These are phyloP conservation scores for Lasioglossum figueresi DNA, from an alignment of 2,888 invertebrate species.

Conservation along the genomic window DNA sequence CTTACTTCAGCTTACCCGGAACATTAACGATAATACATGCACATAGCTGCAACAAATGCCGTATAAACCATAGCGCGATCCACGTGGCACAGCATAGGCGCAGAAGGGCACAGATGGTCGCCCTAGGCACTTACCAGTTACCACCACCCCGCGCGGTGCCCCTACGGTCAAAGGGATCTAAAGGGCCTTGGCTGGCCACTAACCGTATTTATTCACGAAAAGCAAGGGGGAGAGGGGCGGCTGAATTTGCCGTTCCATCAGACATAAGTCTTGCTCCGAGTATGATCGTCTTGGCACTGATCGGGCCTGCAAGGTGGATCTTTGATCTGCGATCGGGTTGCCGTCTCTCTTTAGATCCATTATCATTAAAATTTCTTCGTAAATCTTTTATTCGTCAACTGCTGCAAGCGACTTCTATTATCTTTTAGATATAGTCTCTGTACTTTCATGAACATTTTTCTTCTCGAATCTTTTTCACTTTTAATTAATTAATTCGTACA, in stretches of 20 bases:
- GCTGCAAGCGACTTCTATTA: too few species aligned
- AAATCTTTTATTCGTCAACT: background rate
- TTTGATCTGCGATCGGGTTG: conserved; percentile 25
- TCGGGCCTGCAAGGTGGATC: conserved; percentile 34
- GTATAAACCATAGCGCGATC: conserved; percentile 82
- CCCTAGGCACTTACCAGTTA: conserved; percentile 83
- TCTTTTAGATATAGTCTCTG: background rate
- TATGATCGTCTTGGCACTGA: conserved; percentile 57
- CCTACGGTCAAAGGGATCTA: conserved; percentile 81
- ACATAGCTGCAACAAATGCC: conserved; percentile 80
- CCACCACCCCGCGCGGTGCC: conserved; percentile 77
- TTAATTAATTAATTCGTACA: too few species aligned
- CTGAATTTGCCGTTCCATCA: conserved; percentile 77
- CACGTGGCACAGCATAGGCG: conserved; percentile 79
- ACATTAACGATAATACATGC: conserved; percentile 79
- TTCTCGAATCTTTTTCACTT: too few species aligned
- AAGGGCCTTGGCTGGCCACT: conserved; percentile 79
- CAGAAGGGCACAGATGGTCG: conserved; percentile 83
- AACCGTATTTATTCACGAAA: conserved; percentile 83
- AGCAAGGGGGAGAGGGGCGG: conserved; percentile 62
- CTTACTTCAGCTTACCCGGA: conserved; percentile 49
- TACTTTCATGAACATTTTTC: too few species aligned
- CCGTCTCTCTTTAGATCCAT: background rate
- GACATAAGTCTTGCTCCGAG: conserved; percentile 72
- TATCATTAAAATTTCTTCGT: background rate